Base-by-base conservation (phyloP, 1,140 invertebrate genomes). In the Pseudomyrmex pallidus region DNA sequence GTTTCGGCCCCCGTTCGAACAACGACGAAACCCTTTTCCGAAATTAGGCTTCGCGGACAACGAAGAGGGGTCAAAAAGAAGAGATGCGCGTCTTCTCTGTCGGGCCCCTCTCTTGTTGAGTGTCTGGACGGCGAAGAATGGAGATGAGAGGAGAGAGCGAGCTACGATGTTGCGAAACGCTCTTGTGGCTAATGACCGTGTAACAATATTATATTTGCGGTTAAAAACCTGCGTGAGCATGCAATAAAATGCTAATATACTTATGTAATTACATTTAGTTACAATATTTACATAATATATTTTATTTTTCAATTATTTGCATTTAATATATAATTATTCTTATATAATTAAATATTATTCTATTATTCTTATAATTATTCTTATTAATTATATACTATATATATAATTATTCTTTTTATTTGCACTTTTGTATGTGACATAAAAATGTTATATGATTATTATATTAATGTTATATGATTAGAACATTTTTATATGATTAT, bases 1-100 rank as follows among this genome's bases (percentile, higher is more conserved):
- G 76, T 87, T 83, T 66, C 85, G 20, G 74, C 62, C n/a, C 74
- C 74, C 20, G 73, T 44, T 77, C 67, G 35, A 48, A 48, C 44
- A 25, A 8, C 57, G 78, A 59, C 25, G 56, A 68, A 87, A 61
- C 82, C 78, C 62, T 89, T 85, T 86, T 72, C 44, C 35, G 61
- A 89, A 84, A 87, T 87, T 84, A 62, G 86, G 85, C 85, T 87
- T 61, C 67, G 59, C 66, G 66, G 66, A 77, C 61, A 35, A 73
- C 59, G 22, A 48, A 67, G 68, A 67, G 68, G 83, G 74, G 48
- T 78, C 15, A 35, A 15, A 35, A 15, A 5, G 54, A 59, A 61
- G 54, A 64, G 74, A 82, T 35, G 35, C 50, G 52, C 52, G 4
- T 63, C 62, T 82, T 82, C 35, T 35, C 35, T 35, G 35, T 35